phyloP scores from a whole-genome alignment of 2,113 vertebrate genomes.

The Dunckerocampus dactyliophorus region DNA sequence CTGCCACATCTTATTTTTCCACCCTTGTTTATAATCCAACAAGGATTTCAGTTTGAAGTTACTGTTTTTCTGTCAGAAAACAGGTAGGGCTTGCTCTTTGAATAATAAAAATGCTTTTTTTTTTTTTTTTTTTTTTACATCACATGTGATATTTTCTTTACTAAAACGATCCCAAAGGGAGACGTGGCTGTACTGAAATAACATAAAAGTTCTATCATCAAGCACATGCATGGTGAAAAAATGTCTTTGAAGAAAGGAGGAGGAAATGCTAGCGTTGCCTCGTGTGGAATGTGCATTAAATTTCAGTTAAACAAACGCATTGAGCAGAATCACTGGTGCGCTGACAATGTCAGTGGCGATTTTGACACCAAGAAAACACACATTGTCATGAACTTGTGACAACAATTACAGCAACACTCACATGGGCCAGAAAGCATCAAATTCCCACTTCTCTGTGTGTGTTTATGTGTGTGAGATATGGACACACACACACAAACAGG shows the following conservation, averaged over 20 bases:
- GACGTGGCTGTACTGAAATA: not conserved
- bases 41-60: not conserved
- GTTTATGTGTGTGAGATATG: not conserved
- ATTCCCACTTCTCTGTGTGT: slow-evolving; percentile 24
- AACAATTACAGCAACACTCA: slow-evolving; percentile 32
- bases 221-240: not conserved
- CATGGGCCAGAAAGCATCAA: slow-evolving; percentile 17
- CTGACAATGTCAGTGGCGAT: not conserved
- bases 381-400: slow-evolving; percentile 41
- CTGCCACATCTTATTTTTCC: slow-evolving; percentile 19
- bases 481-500: not conserved
- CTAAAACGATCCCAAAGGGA: not conserved
- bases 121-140: no score
- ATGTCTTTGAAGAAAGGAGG: not conserved
- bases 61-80: not conserved
- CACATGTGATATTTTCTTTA: not conserved
- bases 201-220: not conserved
- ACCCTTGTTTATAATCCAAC: slow-evolving; percentile 2
- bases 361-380: slow-evolving; percentile 11
- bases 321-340: not conserved
- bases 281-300: not conserved
- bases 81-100: not conserved
- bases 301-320: not conserved
- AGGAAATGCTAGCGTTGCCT: not conserved
- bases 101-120: no score